These are phyloP conservation scores for Sebastiscus tertius DNA, from an alignment of 2,797 vertebrate species.

Conservation along the genomic window DNA sequence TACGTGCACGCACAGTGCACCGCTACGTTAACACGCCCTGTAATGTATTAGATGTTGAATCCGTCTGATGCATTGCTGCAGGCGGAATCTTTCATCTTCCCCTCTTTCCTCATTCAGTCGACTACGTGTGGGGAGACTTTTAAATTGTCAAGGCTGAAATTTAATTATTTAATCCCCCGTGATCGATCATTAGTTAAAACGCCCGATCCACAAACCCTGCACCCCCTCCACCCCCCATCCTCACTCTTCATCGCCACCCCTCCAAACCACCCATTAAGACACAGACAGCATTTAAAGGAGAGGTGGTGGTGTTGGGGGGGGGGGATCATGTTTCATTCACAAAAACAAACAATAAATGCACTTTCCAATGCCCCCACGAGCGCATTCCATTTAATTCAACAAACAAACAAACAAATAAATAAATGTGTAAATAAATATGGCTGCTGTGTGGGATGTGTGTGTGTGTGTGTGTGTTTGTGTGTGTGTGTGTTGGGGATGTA, in stretches of 20 bases:
- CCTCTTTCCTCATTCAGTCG: slow-evolving; percentile 59
- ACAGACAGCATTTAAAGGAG: slow-evolving; percentile 50
- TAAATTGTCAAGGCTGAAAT: slow-evolving; percentile 78
- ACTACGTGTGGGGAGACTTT: slow-evolving; percentile 69
- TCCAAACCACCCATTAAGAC: slow-evolving; percentile 55
- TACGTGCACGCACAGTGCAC: not conserved
- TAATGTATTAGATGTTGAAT: slow-evolving; percentile 68
- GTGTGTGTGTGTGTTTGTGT: slow-evolving; percentile 28
- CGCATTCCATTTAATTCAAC: slow-evolving; percentile 74
- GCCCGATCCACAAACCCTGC: slow-evolving; percentile 34
- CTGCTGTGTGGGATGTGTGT: slow-evolving; percentile 45
- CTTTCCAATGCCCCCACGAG: slow-evolving; percentile 48
- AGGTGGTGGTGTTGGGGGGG: not conserved
- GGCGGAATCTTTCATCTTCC: slow-evolving; percentile 70
- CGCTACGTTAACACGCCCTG: not conserved
- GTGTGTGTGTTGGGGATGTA: slow-evolving; percentile 59
- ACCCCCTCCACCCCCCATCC: not conserved
- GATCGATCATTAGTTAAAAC: slow-evolving; percentile 79
- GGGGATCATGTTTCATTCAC: slow-evolving; percentile 64
- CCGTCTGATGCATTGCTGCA: slow-evolving; percentile 67
- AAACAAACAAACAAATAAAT: slow-evolving; percentile 80
- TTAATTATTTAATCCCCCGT: slow-evolving; percentile 77
- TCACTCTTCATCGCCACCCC: slow-evolving; percentile 4
- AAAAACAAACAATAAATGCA: slow-evolving; percentile 63
- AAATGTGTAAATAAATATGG: slow-evolving; percentile 73